Percentiles rank a stretch among this genome's conserved stretches.
These are phyloP conservation scores for Neodontobutis hainanensis DNA, from an alignment of 2,113 vertebrate genomes.

Conservation along the genomic window DNA sequence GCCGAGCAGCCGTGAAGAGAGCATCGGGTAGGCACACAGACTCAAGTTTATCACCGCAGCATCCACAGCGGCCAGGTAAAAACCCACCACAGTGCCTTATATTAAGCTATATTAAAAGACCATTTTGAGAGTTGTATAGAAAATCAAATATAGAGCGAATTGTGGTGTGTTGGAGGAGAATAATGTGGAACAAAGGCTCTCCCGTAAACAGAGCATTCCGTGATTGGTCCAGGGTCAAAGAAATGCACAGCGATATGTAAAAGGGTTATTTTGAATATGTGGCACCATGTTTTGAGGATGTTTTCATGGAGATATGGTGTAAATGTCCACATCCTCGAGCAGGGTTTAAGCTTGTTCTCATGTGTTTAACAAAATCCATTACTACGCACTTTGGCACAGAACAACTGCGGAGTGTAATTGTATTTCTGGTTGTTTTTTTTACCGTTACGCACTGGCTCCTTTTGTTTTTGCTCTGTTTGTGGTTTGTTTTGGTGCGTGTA, in stretches of 20 bases:
- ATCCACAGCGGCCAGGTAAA: slow-evolving; percentile 2
- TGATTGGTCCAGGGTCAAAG: neutral
- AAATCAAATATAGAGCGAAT: neutral
- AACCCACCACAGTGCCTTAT: neutral
- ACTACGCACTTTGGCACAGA: slow-evolving; percentile 1
- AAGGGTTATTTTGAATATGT: neutral
- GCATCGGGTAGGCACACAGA: neutral
- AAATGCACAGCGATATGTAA: neutral
- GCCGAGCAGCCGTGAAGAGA: neutral
- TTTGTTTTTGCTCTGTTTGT: neutral
- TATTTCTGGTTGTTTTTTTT: neutral
- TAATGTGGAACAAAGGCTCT: neutral
- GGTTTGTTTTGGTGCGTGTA: slow-evolving; percentile 1
- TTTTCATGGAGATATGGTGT: neutral
- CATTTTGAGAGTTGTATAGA: no score
- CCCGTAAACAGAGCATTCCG: neutral
- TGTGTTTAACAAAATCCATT: neutral
- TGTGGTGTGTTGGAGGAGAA: neutral
- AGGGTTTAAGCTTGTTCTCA: neutral
- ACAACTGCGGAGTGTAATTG: neutral
- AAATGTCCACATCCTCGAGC: neutral
- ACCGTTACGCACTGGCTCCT: neutral
- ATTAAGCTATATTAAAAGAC: neutral
- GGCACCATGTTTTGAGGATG: no score
- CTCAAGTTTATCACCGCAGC: neutral